Base-by-base conservation (phyloP, 2,797 vertebrate genomes). In the Orientallactaga sibirica region DNA sequence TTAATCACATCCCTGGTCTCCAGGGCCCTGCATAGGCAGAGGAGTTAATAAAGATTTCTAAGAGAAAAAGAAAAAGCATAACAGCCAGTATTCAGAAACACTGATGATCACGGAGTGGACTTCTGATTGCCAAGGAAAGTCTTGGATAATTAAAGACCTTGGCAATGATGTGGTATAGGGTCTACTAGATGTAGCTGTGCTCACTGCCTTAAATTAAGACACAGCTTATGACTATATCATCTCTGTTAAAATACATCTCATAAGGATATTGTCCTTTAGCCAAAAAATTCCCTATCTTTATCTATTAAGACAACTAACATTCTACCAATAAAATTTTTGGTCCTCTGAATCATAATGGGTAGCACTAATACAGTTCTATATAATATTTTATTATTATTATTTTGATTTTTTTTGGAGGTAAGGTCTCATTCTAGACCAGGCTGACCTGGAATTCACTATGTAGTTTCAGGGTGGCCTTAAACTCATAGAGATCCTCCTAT, bases 1-100 rank as follows among this genome's bases (percentile, higher is more conserved):
- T 98, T 98, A 98, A 98, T 98, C 97, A 98, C 89, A 2, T 74
- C 5, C 41, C n/a, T 78, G 88, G 93, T 96, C 88, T 98, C 93
- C 3, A 88, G 93, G 90, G 94, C 82, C 4, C 83, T 89, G 96
- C 90, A 94, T 93, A 94, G 95, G 93, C 73, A 90, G 86, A 84
- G 85, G 85, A 96, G 96, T 97, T 98, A 97, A 98, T 97, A 97
- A 97, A 98, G 95, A 95, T 64, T 93, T 95, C 86, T 74, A 70
- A 90, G 77, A 91, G n/a, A 80, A 93, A 85, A 83, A 89, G 90
- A 83, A 91, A 94, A 95, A 83, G 25, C 18, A 55, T 61, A 58
- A 55, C 25, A 92, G 74, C 27, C 58, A 52, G 15, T 64, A 29
- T 70, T 85, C 48, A 55, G 37, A 86, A 52, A 90, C 77, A 58